Evolutionary conservation across 2,113 vertebrate genomes (phyloP).

Genomic region (Aegithalos caudatus): DNA sequence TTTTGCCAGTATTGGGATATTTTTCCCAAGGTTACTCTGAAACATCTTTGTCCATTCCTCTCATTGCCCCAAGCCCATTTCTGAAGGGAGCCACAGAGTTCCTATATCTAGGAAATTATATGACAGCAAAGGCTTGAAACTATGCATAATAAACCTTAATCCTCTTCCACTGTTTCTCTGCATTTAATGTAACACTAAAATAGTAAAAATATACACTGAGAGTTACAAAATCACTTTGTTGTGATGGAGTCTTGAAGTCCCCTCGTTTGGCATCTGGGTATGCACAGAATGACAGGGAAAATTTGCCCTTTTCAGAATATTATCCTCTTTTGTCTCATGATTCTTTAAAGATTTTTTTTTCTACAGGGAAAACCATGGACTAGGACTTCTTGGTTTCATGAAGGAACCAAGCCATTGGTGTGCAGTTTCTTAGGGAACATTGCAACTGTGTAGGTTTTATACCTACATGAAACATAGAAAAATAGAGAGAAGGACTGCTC

Average conservation of each 20-base stretch:
- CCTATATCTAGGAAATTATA: not conserved
- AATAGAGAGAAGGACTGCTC: not conserved
- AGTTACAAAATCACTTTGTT: not conserved
- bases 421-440: not conserved
- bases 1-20: not conserved
- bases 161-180: not conserved
- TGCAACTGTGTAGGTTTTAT: not conserved
- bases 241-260: not conserved
- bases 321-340: not conserved
- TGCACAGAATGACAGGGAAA: not conserved
- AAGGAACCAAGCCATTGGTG: not conserved
- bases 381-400: not conserved
- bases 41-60: rapidly evolving
- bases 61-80: not conserved
- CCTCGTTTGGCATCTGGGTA: not conserved
- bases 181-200: not conserved
- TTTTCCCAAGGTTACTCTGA: not conserved
- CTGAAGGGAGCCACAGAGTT: not conserved
- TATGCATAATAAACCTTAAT: not conserved
- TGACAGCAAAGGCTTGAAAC: not conserved
- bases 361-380: not conserved
- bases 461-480: not conserved
- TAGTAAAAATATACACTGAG: not conserved
- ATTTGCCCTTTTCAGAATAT: not conserved
- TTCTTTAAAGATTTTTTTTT: not conserved